A percentile compares a stretch with the other conserved stretches of the same genome.
phyloP scores from a whole-genome alignment of 2,113 vertebrate genomes.

The Lophius piscatorius region DNA sequence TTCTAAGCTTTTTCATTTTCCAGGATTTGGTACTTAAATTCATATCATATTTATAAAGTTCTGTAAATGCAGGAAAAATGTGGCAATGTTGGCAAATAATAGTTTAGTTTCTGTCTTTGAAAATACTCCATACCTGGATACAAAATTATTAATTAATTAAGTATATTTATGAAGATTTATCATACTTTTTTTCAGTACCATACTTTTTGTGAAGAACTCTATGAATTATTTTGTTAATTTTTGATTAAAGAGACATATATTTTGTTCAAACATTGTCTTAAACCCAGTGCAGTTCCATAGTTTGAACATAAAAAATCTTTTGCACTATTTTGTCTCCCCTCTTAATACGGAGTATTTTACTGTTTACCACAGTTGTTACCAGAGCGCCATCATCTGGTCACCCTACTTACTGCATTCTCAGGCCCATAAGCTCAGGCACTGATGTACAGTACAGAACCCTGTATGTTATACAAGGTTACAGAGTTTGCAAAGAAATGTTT shows the following conservation, averaged over 20 bases:
- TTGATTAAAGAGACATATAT: too few relatives aligned
- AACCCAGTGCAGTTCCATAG: not conserved
- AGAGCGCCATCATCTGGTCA: constrained; percentile 65
- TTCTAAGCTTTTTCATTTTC: not conserved
- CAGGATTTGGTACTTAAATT: not conserved
- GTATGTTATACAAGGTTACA: too few relatives aligned
- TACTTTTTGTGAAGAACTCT: too few relatives aligned
- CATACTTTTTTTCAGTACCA: too few relatives aligned
- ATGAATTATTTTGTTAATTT: too few relatives aligned
- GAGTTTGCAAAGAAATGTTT: too few relatives aligned
- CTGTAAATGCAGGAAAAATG: not conserved
- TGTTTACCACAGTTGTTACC: constrained; percentile 54
- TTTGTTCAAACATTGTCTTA: too few relatives aligned
- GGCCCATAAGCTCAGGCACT: not conserved
- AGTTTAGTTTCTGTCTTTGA: too few relatives aligned
- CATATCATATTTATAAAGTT: constrained; percentile 6
- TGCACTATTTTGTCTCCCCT: not conserved
- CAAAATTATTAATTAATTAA: too few relatives aligned
- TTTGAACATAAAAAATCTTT: not conserved
- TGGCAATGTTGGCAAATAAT: not conserved
- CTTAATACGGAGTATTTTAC: not conserved
- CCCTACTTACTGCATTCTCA: constrained; percentile 1
- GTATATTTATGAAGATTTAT: too few relatives aligned
- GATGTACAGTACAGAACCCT: too few relatives aligned
- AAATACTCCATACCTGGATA: not conserved